These are phyloP conservation scores for Physeter macrocephalus DNA, from an alignment of 2,113 vertebrate genomes.

Conservation along the genomic window DNA sequence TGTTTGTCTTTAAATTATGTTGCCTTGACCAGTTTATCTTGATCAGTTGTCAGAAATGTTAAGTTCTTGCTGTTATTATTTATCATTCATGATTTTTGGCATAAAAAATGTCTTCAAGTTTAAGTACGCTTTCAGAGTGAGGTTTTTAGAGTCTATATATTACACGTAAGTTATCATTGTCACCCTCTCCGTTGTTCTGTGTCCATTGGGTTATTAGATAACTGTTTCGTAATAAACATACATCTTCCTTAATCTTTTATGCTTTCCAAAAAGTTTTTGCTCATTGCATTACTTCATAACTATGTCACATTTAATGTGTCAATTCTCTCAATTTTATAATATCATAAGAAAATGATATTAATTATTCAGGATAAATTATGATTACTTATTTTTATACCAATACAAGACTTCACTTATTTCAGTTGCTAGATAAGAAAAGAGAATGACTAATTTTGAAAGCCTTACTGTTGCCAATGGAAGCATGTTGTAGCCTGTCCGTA, in stretches of 20 bases:
- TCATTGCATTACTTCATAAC: neutral
- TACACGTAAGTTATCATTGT: neutral
- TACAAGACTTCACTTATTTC: neutral
- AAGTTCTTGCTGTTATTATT: neutral
- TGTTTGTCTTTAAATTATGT: neutral
- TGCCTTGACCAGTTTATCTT: neutral
- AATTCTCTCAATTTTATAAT: neutral
- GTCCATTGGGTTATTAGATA: neutral
- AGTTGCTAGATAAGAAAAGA: neutral
- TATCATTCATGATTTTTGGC: neutral
- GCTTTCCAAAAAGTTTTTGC: neutral
- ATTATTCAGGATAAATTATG: neutral
- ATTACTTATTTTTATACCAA: neutral
- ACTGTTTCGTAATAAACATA: neutral
- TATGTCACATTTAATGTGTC: neutral
- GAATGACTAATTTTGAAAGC: neutral
- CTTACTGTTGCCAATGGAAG: neutral
- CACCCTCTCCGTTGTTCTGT: neutral
- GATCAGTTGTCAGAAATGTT: neutral
- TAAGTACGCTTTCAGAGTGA: neutral
- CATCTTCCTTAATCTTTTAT: neutral
- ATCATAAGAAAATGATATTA: neutral
- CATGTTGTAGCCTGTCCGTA: neutral
- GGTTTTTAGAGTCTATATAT: neutral
- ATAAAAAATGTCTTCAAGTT: neutral